Evolutionary conservation across 2,888 invertebrate genomes (phyloP), one percentile per base, ranked within the genome.

Genomic region (Liodrosophila aerea): DNA sequence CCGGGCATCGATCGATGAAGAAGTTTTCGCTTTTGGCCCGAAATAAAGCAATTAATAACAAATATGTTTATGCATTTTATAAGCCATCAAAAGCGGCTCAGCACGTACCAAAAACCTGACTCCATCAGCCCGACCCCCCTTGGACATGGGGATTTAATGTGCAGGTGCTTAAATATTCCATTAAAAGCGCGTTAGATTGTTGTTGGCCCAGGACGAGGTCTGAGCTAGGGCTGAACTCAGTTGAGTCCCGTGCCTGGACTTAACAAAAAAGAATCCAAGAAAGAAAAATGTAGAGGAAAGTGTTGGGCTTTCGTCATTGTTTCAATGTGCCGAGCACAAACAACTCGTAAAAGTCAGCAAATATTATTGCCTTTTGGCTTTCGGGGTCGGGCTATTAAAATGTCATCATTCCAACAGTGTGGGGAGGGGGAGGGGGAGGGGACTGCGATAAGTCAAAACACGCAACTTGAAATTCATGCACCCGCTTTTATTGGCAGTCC

Each of bases 41-140:
- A 66, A 80, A 81, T 75, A 39, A 64, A 65, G 78, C 71, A 78
- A 82, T 82, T 82, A 77, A 75, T 78, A 71, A 58, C 33, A 61
- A 61, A 81, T 73, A 73, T 61, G 73, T 52, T 70, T 70, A 69
- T 62, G 69, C 69, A 73, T 73, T 69, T 52, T 57, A 50, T 70
- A 69, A 64, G 69, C 69, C 69, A 69, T 69, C 61, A 68, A 69
- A 69, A 60, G 33, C 51, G 60, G 60, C 60, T 51, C 43, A 56
- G 49, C 69, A 61, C 60, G 70, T 61, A 34, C 54, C 64, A 40
- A 33, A n/a, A 41, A 22, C 18, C 5, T 16, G 44, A 13, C 9
- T n/a, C 36, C 22, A 18, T 9, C 13, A 11, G 18, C 45, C 31
- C 30, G n/a, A 22, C 22, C 22, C 3, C 2, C 22, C 5, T 4